A percentile compares a stretch with the other conserved stretches of the same genome.
These are phyloP conservation scores for Coecobrya sp. DNA, from an alignment of 2,888 invertebrate genomes.

Conservation along the genomic window DNA sequence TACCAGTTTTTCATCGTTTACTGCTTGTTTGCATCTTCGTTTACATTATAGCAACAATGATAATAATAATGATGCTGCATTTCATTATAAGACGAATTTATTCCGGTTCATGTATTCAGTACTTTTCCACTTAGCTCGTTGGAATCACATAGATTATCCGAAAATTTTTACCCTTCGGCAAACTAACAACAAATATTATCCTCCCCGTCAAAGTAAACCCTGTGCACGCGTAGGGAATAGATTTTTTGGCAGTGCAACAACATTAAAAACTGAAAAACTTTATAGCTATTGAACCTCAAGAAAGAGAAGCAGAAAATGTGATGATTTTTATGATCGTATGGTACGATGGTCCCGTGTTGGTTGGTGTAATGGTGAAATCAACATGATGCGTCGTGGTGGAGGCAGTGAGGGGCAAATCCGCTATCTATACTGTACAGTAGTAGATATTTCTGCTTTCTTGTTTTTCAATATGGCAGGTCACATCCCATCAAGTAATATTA, in stretches of 20 bases:
- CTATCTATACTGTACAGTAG: neutral
- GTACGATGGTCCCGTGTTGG: slow-evolving; percentile 57
- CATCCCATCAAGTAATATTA: slow-evolving; percentile 13
- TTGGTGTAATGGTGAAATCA: slow-evolving; percentile 43
- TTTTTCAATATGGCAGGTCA: slow-evolving; percentile 52
- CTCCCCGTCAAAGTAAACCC: slow-evolving; percentile 25
- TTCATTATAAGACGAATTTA: slow-evolving; percentile 45
- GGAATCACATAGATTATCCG: slow-evolving; percentile 77
- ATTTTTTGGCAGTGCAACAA: slow-evolving; percentile 69
- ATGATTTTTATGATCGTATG: slow-evolving; percentile 66
- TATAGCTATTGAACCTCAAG: slow-evolving; percentile 37
- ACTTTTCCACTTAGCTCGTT: slow-evolving; percentile 76
- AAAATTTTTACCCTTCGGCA: slow-evolving; percentile 77
- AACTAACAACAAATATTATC: neutral
- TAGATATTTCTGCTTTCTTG: slow-evolving; percentile 23
- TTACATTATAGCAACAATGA: slow-evolving; percentile 20
- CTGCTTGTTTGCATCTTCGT: neutral
- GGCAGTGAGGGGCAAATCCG: slow-evolving; percentile 57
- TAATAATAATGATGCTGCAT: too few species aligned
- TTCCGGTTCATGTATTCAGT: slow-evolving; percentile 74
- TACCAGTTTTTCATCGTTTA: neutral
- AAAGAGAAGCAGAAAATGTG: slow-evolving; percentile 31
- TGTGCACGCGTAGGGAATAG: slow-evolving; percentile 65
- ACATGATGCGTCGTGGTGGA: slow-evolving; percentile 6
- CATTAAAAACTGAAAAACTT: slow-evolving; percentile 33